Percentiles rank a stretch among this genome's conserved stretches.
These are phyloP conservation scores for Octomys mimax DNA, from an alignment of 2,797 vertebrate genomes.

Conservation along the genomic window DNA sequence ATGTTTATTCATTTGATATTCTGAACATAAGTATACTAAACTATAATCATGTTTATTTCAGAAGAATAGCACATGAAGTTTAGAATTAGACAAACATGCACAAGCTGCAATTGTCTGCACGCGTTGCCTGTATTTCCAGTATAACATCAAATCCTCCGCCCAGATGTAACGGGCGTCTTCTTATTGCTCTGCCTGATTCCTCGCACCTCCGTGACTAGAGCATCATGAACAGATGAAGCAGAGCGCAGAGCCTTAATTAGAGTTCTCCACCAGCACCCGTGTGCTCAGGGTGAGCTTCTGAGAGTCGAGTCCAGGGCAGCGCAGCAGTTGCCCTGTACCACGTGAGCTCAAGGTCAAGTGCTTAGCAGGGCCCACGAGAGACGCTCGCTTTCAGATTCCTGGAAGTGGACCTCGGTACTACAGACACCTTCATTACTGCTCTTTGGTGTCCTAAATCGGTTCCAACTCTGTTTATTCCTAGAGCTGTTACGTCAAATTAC, in stretches of 20 bases:
- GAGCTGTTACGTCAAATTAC: background rate
- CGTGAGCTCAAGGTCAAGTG: background rate
- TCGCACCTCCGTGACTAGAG: background rate
- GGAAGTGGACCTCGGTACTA: background rate
- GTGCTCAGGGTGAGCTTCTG: fast-evolving
- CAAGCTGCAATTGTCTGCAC: background rate
- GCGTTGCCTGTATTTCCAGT: constrained; percentile 36
- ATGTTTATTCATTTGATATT: constrained; percentile 77
- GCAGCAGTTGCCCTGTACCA: background rate
- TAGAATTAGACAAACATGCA: constrained; percentile 63
- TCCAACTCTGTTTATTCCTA: background rate
- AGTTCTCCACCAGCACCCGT: background rate
- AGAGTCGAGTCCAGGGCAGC: background rate
- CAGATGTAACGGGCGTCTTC: constrained; percentile 2
- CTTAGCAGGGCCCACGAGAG: background rate
- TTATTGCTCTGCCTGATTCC: constrained; percentile 28
- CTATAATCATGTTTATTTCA: constrained; percentile 76
- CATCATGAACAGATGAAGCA: background rate
- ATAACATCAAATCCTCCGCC: constrained; percentile 35
- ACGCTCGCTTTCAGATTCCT: background rate
- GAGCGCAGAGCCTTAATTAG: background rate
- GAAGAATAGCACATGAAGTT: constrained; percentile 63
- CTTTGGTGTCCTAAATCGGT: background rate
- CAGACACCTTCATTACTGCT: background rate
- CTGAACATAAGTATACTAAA: constrained; percentile 67